phyloP scores from a whole-genome alignment of 2,888 invertebrate genomes.

The Hyposoter didymator region DNA sequence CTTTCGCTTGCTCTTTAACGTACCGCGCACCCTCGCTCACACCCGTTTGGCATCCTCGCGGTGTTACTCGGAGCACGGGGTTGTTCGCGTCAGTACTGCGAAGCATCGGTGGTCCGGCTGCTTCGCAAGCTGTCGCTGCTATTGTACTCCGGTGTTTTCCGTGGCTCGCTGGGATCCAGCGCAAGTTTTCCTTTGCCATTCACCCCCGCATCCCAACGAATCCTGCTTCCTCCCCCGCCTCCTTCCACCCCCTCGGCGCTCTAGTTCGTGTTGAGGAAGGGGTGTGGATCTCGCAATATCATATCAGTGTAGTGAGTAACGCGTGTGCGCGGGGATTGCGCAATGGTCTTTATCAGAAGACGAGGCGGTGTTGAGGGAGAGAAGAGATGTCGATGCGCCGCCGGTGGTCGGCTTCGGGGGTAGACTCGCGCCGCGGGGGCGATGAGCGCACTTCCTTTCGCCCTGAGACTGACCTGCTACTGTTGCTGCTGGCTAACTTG shows the following conservation, averaged over 20 bases:
- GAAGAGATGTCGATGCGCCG: conserved; percentile 83
- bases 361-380: conserved; percentile 71
- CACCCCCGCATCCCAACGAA: conserved; percentile 5
- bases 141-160: conserved; percentile 30
- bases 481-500: conserved; percentile 81
- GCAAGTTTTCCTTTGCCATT: conserved; percentile 17
- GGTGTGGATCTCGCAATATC: background rate
- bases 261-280: background rate
- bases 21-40: conserved; percentile 56
- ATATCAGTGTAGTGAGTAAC: conserved; percentile 36
- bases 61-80: conserved; percentile 47
- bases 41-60: conserved; percentile 31
- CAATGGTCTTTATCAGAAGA: conserved; percentile 61
- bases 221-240: background rate
- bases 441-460: conserved; percentile 83
- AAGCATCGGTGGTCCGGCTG: conserved; percentile 53
- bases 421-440: conserved; percentile 84
- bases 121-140: conserved; percentile 21
- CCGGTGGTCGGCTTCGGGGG: conserved; percentile 83
- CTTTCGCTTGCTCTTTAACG: conserved; percentile 29
- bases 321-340: conserved; percentile 63
- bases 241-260: background rate
- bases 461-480: conserved; percentile 82
- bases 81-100: conserved; percentile 57
- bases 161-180: conserved; percentile 1